Base-by-base conservation (phyloP, 2,797 vertebrate species). In the Neosilurus hyrtlii region DNA sequence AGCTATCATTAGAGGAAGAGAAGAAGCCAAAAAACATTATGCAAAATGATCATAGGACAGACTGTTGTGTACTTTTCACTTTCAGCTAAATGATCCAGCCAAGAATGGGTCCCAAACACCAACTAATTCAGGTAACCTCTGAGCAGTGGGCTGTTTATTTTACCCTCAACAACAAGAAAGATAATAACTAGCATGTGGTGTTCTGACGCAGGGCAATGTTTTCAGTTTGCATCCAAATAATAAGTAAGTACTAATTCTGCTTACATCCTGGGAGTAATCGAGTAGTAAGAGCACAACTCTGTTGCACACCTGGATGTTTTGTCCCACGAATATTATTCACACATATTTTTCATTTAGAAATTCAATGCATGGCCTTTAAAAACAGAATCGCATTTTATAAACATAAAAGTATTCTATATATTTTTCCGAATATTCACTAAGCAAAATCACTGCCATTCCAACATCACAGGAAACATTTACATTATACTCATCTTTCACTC, bases 21-120 rank as follows among this genome's bases (percentile, higher is more conserved):
- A 66, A n/a, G 49, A 51, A 56, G 76, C 26, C 76, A 84, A 74
- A 30, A 26, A 78, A 78, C 52, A 71, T 62, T 83, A 67, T 70
- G 75, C 24, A 54, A 68, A 62, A 78, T 68, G 14, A 62, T 68
- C 3, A 26, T 7, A 57, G n/a, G 51, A 77, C n/a, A 43, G 20
- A 63, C 52, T 43, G 30, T 57, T 7, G 62, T 56, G 43, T 18
- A 52, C 9, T 26, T 52, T 81, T 77, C 61, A 82, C 62, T 63
- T 61, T 82, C 26, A 37, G 35, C 43, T 52, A 52, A 51, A 73
- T 51, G 24, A 74, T 30, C 37, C 68, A 71, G 68, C 43, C 49
- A 72, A 54, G 24, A 56, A 49, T 43, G 74, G 12, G 14, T 14
- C 62, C 22, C 74, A 77, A 77, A 16, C 37, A 77, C 12, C 22